Base-by-base conservation (phyloP, 2,888 invertebrate species). In the Agrotis clavis region DNA sequence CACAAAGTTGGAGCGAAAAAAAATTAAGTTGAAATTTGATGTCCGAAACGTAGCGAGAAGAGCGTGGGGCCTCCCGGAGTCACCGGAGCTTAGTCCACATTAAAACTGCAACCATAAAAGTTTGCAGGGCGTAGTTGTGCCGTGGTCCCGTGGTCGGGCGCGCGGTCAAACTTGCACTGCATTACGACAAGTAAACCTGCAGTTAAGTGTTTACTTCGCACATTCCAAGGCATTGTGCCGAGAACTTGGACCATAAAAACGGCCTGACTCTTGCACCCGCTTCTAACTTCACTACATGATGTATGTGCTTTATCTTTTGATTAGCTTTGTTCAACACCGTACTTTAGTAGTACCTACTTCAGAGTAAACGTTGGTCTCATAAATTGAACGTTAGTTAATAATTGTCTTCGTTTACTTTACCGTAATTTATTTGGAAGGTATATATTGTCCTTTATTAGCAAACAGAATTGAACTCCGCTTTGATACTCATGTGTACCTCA, bases 141-240 rank as follows among this genome's bases (percentile, higher is more conserved):
- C 85, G 92, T 88, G 92, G 92, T 85, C 90, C 88, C 84, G 92
- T 89, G 92, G 93, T 86, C 91, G 90, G 92, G 92, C 89, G 88
- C 89, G 89, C 87, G 90, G 90, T 77, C 84, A 91, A 95, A 96
- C 94, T 95, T 94, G 88, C 88, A 90, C 92, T 92, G 92, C 94
- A 93, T 93, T 94, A 94, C 94, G 91, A 92, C 91, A 92, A 93
- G 92, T 91, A 91, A 94, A 94, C 93, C 93, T 94, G 94, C 93
- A 95, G 93, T 94, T 94, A 94, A 95, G 94, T 95, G 95, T 95
- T 95, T 94, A 94, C 92, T 94, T 93, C 92, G 93, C 94, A 94
- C 94, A 93, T 94, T 94, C 90, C 92, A 90, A 94, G 94, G 91
- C 91, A 90, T 90, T 92, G 91, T 91, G 89, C 88, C 71, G 82